Base-by-base conservation (phyloP, 2,113 vertebrate species). In the Phocoena sinus region DNA sequence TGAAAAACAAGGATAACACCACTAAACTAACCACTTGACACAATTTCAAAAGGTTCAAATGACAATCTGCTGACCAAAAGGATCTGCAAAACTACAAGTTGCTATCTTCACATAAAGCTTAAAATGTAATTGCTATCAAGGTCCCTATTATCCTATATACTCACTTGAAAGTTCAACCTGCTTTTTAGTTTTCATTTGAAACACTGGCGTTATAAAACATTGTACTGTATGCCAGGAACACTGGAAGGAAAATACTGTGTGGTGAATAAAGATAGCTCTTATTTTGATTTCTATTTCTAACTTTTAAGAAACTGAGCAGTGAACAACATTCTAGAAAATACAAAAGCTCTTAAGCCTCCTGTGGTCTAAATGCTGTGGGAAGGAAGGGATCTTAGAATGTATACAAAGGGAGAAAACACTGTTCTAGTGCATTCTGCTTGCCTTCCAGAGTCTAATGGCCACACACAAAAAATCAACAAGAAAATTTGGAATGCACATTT, bases 221-320 rank as follows among this genome's bases (percentile, higher is more conserved):
- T 94, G 60, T 74, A 85, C 73, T 33, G 5, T 53, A n/a, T 68
- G 53, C 31, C 89, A 96, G 87, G 44, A 84, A 67, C 1, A 76
- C 1, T 50, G 71, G 7, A 38, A 58, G 25, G 21, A 36, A 88
- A 60, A 68, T 63, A 76, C 7, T 62, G 0, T 33, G 6, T n/a
- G 41, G 50, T 86, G 77, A 93, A 86, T 26, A 79, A 67, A 91
- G 94, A 82, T 73, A 93, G 71, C 60, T 91, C n/a, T 87, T 85
- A 47, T 86, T 92, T 90, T 82, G 41, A 91, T 74, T 95, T 82
- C 28, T 14, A n/a, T 83, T 94, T 97, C 36, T 71, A 88, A 74
- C 67, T 74, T 84, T 44, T 82, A 63, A 94, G 86, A 65, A 96
- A 89, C 38, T 92, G 87, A 96, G 58, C 36, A 53, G 33, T 6